phyloP scores from a whole-genome alignment of 2,888 invertebrate species.

The Globia sparganii region DNA sequence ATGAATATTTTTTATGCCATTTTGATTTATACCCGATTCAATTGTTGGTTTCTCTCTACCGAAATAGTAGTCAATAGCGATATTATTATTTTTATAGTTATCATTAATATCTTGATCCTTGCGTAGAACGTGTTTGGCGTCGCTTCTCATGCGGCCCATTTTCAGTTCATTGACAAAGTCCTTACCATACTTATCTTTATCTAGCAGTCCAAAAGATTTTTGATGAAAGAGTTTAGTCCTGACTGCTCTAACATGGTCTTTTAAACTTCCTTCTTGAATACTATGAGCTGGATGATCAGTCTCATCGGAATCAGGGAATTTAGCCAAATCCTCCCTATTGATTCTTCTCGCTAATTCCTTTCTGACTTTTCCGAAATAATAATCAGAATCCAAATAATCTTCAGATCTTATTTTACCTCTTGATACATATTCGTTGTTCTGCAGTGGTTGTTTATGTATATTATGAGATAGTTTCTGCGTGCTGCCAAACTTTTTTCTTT shows the following conservation, averaged over 20 bases:
- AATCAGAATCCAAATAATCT: constrained; percentile 72
- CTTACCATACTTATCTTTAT: constrained; percentile 28
- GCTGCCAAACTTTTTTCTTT: constrained; percentile 36
- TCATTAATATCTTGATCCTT: too few relatives aligned
- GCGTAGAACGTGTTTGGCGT: not conserved
- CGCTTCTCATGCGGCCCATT: not conserved
- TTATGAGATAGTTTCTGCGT: not conserved
- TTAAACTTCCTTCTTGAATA: constrained; percentile 57
- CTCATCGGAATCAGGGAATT: constrained; percentile 57
- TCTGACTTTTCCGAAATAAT: constrained; percentile 70
- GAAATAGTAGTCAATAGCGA: constrained; percentile 70
- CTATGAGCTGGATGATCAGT: constrained; percentile 57
- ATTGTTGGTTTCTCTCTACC: constrained; percentile 42
- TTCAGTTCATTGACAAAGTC: not conserved
- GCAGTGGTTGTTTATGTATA: not conserved
- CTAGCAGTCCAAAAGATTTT: constrained; percentile 58
- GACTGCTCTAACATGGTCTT: constrained; percentile 68
- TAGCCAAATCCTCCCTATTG: not conserved
- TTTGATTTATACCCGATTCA: not conserved
- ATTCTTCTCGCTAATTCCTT: constrained; percentile 6
- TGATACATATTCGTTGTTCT: not conserved
- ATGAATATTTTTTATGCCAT: not conserved
- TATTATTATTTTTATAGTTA: constrained; percentile 30
- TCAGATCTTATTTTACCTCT: constrained; percentile 58
- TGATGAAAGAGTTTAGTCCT: constrained; percentile 68